Percentiles rank a stretch among this genome's conserved stretches.
Conservation (phyloP, 2,888 invertebrate species). For the Galeopsomyia nigrocyanea region DNA sequence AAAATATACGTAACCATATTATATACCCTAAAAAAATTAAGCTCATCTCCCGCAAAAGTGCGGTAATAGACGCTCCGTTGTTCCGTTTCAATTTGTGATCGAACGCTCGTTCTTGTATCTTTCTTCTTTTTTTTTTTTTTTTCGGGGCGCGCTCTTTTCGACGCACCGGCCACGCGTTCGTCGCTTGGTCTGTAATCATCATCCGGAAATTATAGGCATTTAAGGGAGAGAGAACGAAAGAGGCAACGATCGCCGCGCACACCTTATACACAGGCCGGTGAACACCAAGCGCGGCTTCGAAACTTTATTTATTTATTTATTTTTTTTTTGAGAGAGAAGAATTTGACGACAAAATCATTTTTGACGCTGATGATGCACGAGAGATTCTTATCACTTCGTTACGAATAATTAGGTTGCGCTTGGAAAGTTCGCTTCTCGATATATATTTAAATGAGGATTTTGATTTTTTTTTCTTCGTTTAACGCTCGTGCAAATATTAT, state of each 20-base stretch:
- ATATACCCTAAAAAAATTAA: background rate
- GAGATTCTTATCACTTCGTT: too few species aligned
- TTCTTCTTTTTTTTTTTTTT: too few species aligned
- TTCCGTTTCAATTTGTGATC: slow-evolving; percentile 27
- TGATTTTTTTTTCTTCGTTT: background rate
- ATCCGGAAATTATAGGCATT: slow-evolving; percentile 67
- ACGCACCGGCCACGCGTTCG: slow-evolving; percentile 44
- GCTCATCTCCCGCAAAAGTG: background rate
- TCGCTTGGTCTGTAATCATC: slow-evolving; percentile 66
- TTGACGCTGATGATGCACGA: too few species aligned
- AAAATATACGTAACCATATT: too few species aligned
- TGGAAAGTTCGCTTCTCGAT: background rate
- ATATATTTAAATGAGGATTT: background rate
- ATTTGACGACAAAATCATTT: too few species aligned
- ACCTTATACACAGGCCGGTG: background rate
- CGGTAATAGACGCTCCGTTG: background rate
- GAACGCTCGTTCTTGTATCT: slow-evolving; percentile 29
- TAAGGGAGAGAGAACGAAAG: slow-evolving; percentile 52
- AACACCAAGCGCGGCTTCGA: too few species aligned
- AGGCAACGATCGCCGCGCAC: background rate
- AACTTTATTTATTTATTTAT: too few species aligned
- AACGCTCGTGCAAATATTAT: slow-evolving; percentile 14
- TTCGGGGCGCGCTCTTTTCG: background rate
- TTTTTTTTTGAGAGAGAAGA: too few species aligned
- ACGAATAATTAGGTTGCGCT: too few species aligned